Conservation (phyloP, 1,140 invertebrate species). For the Leguminivora glycinivorella region DNA sequence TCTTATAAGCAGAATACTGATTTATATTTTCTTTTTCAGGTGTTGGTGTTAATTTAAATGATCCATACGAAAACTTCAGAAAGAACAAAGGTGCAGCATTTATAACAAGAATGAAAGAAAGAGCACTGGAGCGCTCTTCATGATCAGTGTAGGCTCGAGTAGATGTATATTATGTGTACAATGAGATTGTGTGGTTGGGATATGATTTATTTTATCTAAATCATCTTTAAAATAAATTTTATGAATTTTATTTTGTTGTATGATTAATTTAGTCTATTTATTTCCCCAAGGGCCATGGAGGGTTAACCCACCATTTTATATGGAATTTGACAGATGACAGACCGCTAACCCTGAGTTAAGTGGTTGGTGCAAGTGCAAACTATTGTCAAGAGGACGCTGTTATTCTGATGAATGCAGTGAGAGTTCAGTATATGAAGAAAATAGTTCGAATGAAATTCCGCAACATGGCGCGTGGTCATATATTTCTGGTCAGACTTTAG, state of each 20-base stretch:
- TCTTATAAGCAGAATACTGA: not conserved
- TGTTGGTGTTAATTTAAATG: conserved; percentile 93
- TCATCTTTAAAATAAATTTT: conserved; percentile 67
- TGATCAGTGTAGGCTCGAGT: conserved; percentile 51
- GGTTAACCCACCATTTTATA: no score
- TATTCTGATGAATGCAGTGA: no score
- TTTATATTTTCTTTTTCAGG: conserved; percentile 60
- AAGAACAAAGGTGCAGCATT: conserved; percentile 98
- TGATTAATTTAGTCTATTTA: not conserved
- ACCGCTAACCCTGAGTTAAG: no score
- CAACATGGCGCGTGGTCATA: no score
- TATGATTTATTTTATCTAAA: conserved; percentile 76
- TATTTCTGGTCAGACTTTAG: no score
- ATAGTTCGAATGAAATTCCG: no score
- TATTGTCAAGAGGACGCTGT: no score
- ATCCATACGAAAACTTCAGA: conserved; percentile 98
- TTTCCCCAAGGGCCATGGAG: no score
- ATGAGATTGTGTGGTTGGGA: conserved; percentile 64
- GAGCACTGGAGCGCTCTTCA: conserved; percentile 88
- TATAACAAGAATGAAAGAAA: conserved; percentile 96
- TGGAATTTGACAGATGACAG: no score
- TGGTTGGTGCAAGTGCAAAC: no score
- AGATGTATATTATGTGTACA: conserved; percentile 67
- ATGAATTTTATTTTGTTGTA: conserved; percentile 52
- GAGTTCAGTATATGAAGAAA: no score